A percentile compares a stretch with the other conserved stretches of the same genome.
phyloP scores from a whole-genome alignment of 2,888 invertebrate species.

The Willowsia nigromaculata region DNA sequence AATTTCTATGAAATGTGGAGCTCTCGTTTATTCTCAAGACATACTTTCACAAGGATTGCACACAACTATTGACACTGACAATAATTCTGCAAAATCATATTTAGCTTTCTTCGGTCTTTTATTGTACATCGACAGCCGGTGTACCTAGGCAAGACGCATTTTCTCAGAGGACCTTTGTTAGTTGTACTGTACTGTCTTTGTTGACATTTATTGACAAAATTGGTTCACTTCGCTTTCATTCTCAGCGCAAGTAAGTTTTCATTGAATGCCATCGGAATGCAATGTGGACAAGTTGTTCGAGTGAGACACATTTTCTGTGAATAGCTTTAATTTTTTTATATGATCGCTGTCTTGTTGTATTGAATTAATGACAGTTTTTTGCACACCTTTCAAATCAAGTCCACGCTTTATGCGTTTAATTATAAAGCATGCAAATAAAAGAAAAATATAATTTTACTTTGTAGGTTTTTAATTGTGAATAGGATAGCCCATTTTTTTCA shows the following conservation, averaged over 20 bases:
- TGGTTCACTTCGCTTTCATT: slow-evolving; percentile 18
- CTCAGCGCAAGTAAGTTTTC: not conserved
- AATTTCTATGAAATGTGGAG: slow-evolving; percentile 38
- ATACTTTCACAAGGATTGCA: not conserved
- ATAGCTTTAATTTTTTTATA: too few species aligned
- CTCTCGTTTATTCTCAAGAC: slow-evolving; percentile 36
- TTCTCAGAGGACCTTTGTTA: not conserved
- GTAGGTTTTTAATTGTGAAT: too few species aligned
- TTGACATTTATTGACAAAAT: slow-evolving; percentile 33
- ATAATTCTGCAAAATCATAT: not conserved
- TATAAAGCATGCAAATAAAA: too few species aligned
- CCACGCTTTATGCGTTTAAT: too few species aligned
- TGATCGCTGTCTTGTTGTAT: too few species aligned
- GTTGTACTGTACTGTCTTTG: not conserved
- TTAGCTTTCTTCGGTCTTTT: not conserved
- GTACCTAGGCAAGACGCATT: not conserved
- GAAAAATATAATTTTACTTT: too few species aligned
- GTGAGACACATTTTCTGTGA: too few species aligned
- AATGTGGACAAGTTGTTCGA: too few species aligned
- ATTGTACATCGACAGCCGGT: too few species aligned
- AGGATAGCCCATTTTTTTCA: too few species aligned
- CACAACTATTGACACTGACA: not conserved
- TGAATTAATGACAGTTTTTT: too few species aligned
- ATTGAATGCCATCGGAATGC: slow-evolving; percentile 4
- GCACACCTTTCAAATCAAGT: too few species aligned